Base-by-base conservation (phyloP, 2,797 vertebrate genomes). In the Harpagifer antarcticus region DNA sequence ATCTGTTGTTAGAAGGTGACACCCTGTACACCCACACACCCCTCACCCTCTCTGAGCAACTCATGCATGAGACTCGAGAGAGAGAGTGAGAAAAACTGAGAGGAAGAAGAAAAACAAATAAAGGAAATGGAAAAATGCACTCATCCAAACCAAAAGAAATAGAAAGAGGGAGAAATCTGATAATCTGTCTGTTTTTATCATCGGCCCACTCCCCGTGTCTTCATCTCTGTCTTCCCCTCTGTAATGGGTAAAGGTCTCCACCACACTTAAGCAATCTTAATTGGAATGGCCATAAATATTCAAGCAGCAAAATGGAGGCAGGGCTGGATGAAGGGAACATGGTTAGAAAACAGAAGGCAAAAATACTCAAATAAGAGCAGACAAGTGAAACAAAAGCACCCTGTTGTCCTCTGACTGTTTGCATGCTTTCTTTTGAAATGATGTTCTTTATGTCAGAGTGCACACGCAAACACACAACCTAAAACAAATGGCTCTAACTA, bases 211-310 rank as follows among this genome's bases (percentile, higher is more conserved):
- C 59, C 58, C 64, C 48, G 45, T 45, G 48, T 76, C 69, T 85
- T 82, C 59, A 76, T 84, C 75, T 57, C 56, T 59, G 57, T 70
- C 71, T 61, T 45, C 63, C 48, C 58, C 27, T 86, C 76, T 73
- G 73, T 88, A 72, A 89, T 90, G 86, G 85, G 85, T 79, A 83
- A 90, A 91, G 82, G 80, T 79, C 79, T 89, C 73, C 75, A 53
- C 76, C 81, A 90, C 83, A 86, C 79, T 68, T 78, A 86, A 74
- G 81, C 68, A 84, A 86, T 55, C 82, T 82, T 92, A 93, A 91
- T 93, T 93, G 90, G 86, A 89, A 87, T 74, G 76, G 49, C 73
- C 86, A 92, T 92, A 90, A 92, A 94, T 95, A 93, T 93, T 91
- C 90, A 92, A 92, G 85, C 66, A 79, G 72, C 52, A 61, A 86